Evolutionary conservation across 2,888 invertebrate species (phyloP).

Genomic region (Ephialtes manifestator): DNA sequence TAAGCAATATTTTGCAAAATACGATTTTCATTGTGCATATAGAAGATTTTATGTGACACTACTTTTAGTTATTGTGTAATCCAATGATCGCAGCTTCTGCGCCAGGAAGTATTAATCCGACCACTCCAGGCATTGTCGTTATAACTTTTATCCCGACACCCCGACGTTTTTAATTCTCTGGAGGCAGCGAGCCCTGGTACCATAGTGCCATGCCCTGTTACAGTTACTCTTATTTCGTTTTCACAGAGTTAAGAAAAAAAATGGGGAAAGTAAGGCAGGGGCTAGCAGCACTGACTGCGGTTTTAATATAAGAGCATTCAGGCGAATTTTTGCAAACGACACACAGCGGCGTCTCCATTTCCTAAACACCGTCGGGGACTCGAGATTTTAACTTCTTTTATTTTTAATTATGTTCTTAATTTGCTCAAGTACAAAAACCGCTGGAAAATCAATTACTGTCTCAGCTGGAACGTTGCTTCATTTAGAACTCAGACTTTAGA

Average conservation of each 20-base stretch:
- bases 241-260: slow-evolving; percentile 48
- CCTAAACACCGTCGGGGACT: slow-evolving; percentile 28
- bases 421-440: slow-evolving; percentile 25
- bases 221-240: slow-evolving; percentile 66
- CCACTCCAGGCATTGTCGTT: slow-evolving; percentile 49
- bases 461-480: slow-evolving; percentile 64
- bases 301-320: slow-evolving; percentile 68
- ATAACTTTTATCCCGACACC: slow-evolving; percentile 65
- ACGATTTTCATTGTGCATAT: background rate
- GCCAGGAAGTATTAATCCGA: slow-evolving; percentile 48
- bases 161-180: slow-evolving; percentile 67
- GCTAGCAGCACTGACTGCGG: slow-evolving; percentile 58
- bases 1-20: background rate
- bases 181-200: slow-evolving; percentile 16
- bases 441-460: slow-evolving; percentile 64
- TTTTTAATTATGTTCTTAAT: slow-evolving; percentile 40
- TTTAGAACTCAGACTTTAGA: slow-evolving; percentile 41
- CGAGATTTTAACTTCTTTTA: slow-evolving; percentile 36
- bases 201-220: slow-evolving; percentile 40
- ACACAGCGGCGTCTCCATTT: slow-evolving; percentile 50
- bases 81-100: slow-evolving; percentile 49
- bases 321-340: slow-evolving; percentile 59
- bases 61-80: slow-evolving; percentile 35
- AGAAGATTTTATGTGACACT: background rate
- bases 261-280: background rate